Evolutionary conservation across 1,140 invertebrate genomes (phyloP).

Genomic region (Prorops nasuta): DNA sequence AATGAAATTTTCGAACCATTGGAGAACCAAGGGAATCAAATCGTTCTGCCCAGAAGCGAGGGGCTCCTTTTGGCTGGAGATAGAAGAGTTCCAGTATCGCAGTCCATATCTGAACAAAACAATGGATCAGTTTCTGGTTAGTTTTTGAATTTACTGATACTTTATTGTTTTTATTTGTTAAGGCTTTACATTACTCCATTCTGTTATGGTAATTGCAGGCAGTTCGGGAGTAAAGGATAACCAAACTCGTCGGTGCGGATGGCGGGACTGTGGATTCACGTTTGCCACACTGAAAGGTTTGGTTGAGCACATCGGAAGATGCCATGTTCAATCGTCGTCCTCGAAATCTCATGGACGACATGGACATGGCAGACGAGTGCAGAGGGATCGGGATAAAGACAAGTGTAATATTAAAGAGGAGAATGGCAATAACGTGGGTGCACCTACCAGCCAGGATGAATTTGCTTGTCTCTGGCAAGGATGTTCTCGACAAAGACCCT

Average conservation of each 20-base stretch:
- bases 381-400: constrained; percentile 38
- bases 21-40: constrained; percentile 36
- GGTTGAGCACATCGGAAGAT: constrained; percentile 88
- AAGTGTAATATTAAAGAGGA: constrained; percentile 27
- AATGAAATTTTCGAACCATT: constrained; percentile 2
- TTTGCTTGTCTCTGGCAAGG: constrained; percentile 91
- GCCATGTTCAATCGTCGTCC: constrained; percentile 74
- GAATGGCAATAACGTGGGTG: not conserved
- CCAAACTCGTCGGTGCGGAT: constrained; percentile 65
- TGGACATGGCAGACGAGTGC: constrained; percentile 31
- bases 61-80: constrained; percentile 35
- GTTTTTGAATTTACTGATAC: not conserved
- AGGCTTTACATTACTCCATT: no score
- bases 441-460: constrained; percentile 62
- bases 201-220: no score
- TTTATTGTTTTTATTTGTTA: no score
- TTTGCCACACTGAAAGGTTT: constrained; percentile 78
- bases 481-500: constrained; percentile 82
- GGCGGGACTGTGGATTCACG: constrained; percentile 79
- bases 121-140: not conserved
- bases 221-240: constrained; percentile 28
- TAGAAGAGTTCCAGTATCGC: constrained; percentile 20
- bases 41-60: constrained; percentile 45
- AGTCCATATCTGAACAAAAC: not conserved
- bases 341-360: constrained; percentile 27